These are phyloP conservation scores for Hesperophylax magnus DNA, from an alignment of 1,140 invertebrate genomes.

Conservation along the genomic window DNA sequence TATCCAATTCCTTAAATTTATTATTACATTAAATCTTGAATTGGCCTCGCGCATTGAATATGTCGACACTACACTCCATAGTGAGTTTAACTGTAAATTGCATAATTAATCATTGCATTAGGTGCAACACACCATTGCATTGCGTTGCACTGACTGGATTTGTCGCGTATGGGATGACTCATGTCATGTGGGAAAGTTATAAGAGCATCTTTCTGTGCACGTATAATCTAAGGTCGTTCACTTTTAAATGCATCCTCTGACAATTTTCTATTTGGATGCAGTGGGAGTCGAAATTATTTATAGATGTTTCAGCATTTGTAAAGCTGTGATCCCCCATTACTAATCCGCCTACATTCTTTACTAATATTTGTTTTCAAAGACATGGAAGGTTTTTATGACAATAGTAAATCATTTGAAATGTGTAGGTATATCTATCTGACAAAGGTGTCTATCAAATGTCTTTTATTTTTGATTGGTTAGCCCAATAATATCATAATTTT, in stretches of 20 bases:
- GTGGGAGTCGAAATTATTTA: slow-evolving; percentile 1
- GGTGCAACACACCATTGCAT: not conserved
- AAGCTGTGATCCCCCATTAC: not conserved
- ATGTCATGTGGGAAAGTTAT: not conserved
- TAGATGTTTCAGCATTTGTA: not conserved
- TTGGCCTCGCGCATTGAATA: not conserved
- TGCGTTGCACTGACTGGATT: not conserved
- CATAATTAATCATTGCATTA: not conserved
- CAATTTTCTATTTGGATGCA: not conserved
- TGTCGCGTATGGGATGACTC: not conserved
- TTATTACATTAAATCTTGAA: too few relatives aligned
- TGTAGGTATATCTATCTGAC: too few relatives aligned
- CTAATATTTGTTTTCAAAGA: too few relatives aligned
- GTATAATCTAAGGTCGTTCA: slow-evolving; percentile 9
- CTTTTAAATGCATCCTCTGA: slow-evolving; percentile 3
- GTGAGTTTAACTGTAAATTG: not conserved
- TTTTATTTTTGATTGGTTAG: too few relatives aligned
- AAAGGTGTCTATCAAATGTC: too few relatives aligned
- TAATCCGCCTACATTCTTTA: not conserved
- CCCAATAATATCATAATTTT: too few relatives aligned
- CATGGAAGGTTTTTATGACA: too few relatives aligned
- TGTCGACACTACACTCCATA: not conserved
- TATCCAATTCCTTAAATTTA: too few relatives aligned
- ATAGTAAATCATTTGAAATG: too few relatives aligned
- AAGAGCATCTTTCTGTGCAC: not conserved